These are phyloP conservation scores for Aphaenogaster rudis DNA, from an alignment of 1,140 invertebrate species.

Conservation along the genomic window DNA sequence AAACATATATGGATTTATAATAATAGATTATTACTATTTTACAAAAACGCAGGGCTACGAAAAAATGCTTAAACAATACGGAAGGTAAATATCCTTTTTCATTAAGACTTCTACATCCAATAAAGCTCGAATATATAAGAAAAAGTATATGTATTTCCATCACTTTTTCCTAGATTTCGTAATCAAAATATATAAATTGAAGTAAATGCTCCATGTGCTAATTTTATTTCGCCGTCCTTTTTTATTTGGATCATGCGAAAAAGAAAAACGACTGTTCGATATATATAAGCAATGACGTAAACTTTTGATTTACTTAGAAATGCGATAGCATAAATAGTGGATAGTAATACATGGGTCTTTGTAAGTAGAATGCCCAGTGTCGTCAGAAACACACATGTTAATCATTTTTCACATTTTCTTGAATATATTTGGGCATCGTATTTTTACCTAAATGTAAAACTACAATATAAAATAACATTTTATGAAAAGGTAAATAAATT, in stretches of 20 bases:
- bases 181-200: slow-evolving; percentile 10
- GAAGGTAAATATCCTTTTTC: background rate
- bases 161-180: slow-evolving; percentile 6
- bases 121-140: background rate
- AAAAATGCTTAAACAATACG: background rate
- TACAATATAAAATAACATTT: background rate
- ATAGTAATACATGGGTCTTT: background rate
- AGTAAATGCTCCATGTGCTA: background rate
- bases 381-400: background rate
- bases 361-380: background rate
- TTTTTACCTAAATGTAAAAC: slow-evolving; percentile 1
- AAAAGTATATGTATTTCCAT: background rate
- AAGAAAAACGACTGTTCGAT: slow-evolving; percentile 3
- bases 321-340: slow-evolving; percentile 19
- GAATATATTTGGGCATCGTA: slow-evolving; percentile 11
- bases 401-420: background rate
- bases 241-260: background rate
- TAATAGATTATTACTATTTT: slow-evolving; percentile 25
- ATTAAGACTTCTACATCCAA: background rate
- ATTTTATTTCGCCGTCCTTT: background rate
- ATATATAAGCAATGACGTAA: slow-evolving; percentile 8
- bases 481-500: background rate
- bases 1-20: background rate
- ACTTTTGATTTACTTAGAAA: slow-evolving; percentile 1
- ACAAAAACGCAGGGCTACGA: background rate